Evolutionary conservation across 2,797 vertebrate genomes (phyloP).

Genomic region (Acanthurus leucopareius): DNA sequence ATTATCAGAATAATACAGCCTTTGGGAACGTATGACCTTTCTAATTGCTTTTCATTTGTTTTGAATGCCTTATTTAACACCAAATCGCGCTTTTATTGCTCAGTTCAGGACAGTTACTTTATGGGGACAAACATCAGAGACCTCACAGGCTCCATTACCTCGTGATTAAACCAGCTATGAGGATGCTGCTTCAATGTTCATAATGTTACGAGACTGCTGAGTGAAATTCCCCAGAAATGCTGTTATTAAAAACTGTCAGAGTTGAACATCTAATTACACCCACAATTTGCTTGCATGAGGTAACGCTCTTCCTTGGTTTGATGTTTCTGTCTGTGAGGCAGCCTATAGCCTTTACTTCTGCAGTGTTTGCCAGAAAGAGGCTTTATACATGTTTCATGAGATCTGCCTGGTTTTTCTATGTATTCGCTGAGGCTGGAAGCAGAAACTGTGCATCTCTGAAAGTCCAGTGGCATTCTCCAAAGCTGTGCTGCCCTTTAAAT

Average conservation of each 20-base stretch:
- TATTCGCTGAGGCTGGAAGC: slow-evolving; percentile 17
- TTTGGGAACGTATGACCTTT: neutral
- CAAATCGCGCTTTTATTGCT: slow-evolving; percentile 10
- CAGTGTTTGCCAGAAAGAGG: slow-evolving; percentile 31
- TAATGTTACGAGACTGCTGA: slow-evolving; percentile 19
- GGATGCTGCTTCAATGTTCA: slow-evolving; percentile 19
- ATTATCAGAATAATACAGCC: neutral
- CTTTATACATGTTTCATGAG: slow-evolving; percentile 56
- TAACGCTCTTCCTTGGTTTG: slow-evolving; percentile 29
- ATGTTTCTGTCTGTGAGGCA: slow-evolving; percentile 3
- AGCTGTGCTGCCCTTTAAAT: slow-evolving; percentile 57
- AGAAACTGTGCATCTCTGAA: slow-evolving; percentile 4
- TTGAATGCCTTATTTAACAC: slow-evolving; percentile 19
- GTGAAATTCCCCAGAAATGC: slow-evolving; percentile 17
- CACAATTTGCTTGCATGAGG: slow-evolving; percentile 44
- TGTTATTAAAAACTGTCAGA: slow-evolving; percentile 48
- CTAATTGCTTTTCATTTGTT: slow-evolving; percentile 9
- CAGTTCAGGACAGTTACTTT: slow-evolving; percentile 11
- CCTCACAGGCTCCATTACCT: slow-evolving; percentile 43
- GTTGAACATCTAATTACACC: slow-evolving; percentile 52
- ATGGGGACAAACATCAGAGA: slow-evolving; percentile 13
- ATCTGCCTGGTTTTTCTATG: slow-evolving; percentile 21
- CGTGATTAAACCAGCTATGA: slow-evolving; percentile 32
- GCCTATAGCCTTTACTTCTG: slow-evolving; percentile 26
- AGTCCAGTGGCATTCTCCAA: slow-evolving; percentile 48